A percentile compares a stretch with the other conserved stretches of the same genome.
phyloP scores from a whole-genome alignment of 53 echinoderm and acorn worm genomes.

The Paelopatides confundens region DNA sequence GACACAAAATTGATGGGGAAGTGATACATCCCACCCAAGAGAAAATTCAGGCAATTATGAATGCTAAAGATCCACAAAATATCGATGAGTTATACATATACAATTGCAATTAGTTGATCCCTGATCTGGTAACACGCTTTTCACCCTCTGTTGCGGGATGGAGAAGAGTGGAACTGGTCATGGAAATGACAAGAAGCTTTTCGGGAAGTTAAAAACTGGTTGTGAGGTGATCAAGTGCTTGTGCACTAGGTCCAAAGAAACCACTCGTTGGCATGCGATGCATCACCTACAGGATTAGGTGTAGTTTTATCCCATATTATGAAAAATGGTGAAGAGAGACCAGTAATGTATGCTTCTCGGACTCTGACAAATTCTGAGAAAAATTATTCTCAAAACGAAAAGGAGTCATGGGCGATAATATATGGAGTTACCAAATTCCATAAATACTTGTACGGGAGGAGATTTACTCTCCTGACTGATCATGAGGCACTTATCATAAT shows the following conservation, averaged over 20 bases:
- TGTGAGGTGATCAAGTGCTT: constrained; percentile 24
- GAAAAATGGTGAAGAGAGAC: constrained; percentile 60
- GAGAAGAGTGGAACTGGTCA: constrained; percentile 52
- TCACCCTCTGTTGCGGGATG: constrained; percentile 49
- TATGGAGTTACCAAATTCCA: constrained; percentile 61
- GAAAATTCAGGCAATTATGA: constrained; percentile 50
- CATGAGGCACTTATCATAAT: constrained; percentile 66
- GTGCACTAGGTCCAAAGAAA: constrained; percentile 55
- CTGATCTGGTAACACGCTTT: constrained; percentile 46
- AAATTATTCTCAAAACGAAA: constrained; percentile 15
- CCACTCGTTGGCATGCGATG: constrained; percentile 59
- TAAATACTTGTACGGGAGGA: constrained; percentile 63
- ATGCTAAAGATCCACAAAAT: constrained; percentile 34
- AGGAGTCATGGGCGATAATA: constrained; percentile 24
- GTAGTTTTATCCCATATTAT: constrained; percentile 61
- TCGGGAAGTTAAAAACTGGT: constrained; percentile 39
- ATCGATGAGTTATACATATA: constrained; percentile 45
- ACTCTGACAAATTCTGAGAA: constrained; percentile 23
- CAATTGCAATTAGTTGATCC: constrained; percentile 61
- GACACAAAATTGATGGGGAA: constrained; percentile 55
- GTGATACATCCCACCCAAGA: constrained; percentile 54
- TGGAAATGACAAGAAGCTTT: constrained; percentile 61
- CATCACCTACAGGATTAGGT: constrained; percentile 58
- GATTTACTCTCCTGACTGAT: constrained; percentile 61
- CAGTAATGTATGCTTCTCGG: constrained; percentile 50